phyloP scores from a whole-genome alignment of 2,888 invertebrate genomes.

The Thysanoteuthis rhombus region DNA sequence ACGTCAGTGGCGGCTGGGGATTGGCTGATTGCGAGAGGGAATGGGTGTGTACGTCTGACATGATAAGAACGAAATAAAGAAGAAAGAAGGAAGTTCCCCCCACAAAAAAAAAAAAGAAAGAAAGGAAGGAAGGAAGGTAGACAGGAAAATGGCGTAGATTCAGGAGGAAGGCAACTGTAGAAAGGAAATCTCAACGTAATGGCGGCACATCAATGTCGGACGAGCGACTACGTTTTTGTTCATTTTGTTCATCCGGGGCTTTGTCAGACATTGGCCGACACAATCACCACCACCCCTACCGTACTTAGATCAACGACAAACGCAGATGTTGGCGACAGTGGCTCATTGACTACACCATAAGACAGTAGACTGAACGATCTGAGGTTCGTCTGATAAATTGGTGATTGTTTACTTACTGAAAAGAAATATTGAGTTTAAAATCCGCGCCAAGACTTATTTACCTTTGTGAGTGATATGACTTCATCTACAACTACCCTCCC shows the following conservation, averaged over 20 bases:
- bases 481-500: no score
- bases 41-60: background rate
- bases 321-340: no score
- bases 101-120: background rate
- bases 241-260: background rate
- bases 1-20: background rate
- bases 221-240: background rate
- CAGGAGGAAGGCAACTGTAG: background rate
- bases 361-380: background rate
- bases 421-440: background rate
- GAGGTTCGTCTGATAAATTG: background rate
- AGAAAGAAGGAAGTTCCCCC: background rate
- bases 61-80: background rate
- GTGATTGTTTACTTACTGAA: background rate
- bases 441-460: background rate
- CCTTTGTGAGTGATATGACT: no score
- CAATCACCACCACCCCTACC: no score
- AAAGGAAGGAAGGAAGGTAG: background rate
- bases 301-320: background rate
- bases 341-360: background rate
- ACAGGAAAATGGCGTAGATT: background rate
- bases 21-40: background rate
- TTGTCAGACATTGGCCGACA: background rate
- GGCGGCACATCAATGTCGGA: background rate
- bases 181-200: background rate